Evolutionary conservation across 1,140 invertebrate species (phyloP).

Genomic region (Tetramorium parvispinum): DNA sequence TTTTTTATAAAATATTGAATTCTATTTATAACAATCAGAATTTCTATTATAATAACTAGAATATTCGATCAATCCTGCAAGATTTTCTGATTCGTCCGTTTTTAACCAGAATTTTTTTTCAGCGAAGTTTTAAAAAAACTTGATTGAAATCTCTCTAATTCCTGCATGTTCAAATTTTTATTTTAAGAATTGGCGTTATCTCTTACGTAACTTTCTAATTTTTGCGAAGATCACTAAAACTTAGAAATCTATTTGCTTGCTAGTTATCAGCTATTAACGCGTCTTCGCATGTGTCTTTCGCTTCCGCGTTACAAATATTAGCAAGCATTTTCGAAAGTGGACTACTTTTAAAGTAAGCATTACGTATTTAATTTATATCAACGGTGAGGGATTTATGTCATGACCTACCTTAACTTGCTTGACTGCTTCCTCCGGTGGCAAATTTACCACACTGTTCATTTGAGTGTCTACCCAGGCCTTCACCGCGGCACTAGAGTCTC

Average conservation of each 20-base stretch:
- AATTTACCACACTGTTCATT: constrained; percentile 88
- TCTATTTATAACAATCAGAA: no score
- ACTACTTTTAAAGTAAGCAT: background rate
- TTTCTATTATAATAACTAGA: no score
- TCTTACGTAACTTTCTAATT: background rate
- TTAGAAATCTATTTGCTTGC: constrained; percentile 7
- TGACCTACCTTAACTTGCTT: constrained; percentile 89
- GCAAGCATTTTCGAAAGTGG: constrained; percentile 2
- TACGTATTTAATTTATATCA: background rate
- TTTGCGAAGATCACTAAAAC: background rate
- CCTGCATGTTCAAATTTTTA: background rate
- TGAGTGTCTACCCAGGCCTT: constrained; percentile 90
- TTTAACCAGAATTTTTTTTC: no score
- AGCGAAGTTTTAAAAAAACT: background rate
- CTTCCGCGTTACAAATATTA: background rate
- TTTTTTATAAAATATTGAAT: no score
- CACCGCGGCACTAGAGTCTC: constrained; percentile 91
- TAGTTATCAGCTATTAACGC: constrained; percentile 13
- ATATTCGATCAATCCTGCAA: no score
- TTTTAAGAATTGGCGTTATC: background rate
- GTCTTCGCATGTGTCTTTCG: background rate
- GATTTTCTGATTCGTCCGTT: no score
- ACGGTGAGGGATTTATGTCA: background rate
- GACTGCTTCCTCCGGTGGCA: constrained; percentile 87
- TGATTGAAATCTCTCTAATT: background rate